phyloP scores from a whole-genome alignment of 2,797 vertebrate genomes.

The Chloroceryle inda region DNA sequence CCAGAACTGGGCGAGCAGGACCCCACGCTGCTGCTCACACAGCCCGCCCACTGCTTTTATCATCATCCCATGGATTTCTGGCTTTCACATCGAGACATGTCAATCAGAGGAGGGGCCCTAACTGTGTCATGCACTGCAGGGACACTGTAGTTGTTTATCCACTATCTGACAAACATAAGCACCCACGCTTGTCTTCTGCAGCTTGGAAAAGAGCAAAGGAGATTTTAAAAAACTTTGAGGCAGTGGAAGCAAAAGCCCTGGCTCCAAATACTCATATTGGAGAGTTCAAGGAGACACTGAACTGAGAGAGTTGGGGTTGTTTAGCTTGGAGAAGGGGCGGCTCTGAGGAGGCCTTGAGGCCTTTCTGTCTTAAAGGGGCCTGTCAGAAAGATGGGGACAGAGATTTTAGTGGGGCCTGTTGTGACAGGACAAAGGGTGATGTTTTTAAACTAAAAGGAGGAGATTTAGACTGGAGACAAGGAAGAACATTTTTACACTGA shows the following conservation, averaged over 20 bases:
- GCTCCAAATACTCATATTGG: neutral
- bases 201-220: neutral
- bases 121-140: neutral
- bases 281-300: neutral
- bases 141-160: fast-evolving
- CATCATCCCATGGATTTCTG: neutral
- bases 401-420: neutral
- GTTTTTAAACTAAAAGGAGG: neutral
- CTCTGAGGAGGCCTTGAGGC: neutral
- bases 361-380: neutral
- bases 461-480: neutral
- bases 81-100: fast-evolving
- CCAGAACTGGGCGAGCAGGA: neutral
- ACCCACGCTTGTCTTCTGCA: neutral
- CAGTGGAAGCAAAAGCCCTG: neutral
- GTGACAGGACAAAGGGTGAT: neutral
- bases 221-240: neutral
- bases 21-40: neutral
- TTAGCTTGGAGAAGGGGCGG: neutral
- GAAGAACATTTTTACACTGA: neutral
- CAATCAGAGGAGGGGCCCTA: fast-evolving
- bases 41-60: neutral
- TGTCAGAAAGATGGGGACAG: neutral
- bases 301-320: neutral
- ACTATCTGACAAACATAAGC: fast-evolving